These are phyloP conservation scores for Synergus umbraculus DNA, from an alignment of 2,888 invertebrate species.

Conservation along the genomic window DNA sequence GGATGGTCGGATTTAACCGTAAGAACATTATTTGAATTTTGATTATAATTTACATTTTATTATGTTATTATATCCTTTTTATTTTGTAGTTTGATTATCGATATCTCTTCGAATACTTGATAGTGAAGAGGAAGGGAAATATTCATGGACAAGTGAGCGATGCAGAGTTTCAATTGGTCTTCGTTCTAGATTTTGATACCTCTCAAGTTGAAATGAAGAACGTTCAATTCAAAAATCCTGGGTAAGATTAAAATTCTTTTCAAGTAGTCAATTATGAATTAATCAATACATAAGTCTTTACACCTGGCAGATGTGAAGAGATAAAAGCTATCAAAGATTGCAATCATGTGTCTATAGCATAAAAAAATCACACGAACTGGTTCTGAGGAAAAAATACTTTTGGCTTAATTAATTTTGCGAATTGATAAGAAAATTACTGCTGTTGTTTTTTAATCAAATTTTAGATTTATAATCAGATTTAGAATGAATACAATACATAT, in stretches of 20 bases:
- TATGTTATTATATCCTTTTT: not conserved
- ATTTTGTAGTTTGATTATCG: conserved; percentile 58
- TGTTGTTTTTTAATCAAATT: not conserved
- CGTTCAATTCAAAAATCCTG: conserved; percentile 54
- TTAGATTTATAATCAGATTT: not conserved
- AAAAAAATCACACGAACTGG: not conserved
- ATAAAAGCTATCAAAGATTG: not conserved
- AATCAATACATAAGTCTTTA: not conserved
- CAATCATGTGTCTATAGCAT: not conserved
- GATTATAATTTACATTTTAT: not conserved
- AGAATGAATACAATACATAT: too few species aligned
- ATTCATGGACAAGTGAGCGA: conserved; percentile 53
- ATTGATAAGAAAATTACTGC: not conserved
- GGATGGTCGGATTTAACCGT: conserved; percentile 62
- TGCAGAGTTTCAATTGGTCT: conserved; percentile 46
- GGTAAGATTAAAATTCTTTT: conserved; percentile 53
- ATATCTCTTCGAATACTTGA: conserved; percentile 56
- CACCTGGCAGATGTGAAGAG: not conserved
- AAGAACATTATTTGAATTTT: conserved; percentile 49
- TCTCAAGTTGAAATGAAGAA: conserved; percentile 51
- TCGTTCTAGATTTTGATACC: conserved; percentile 50
- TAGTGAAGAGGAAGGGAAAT: conserved; percentile 57
- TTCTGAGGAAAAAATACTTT: not conserved
- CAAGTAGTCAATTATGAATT: not conserved
- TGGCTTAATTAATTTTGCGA: not conserved